A percentile compares a stretch with the other conserved stretches of the same genome.
Evolutionary conservation across 2,113 vertebrate species (phyloP).

Genomic region (Orientallactaga bullata): DNA sequence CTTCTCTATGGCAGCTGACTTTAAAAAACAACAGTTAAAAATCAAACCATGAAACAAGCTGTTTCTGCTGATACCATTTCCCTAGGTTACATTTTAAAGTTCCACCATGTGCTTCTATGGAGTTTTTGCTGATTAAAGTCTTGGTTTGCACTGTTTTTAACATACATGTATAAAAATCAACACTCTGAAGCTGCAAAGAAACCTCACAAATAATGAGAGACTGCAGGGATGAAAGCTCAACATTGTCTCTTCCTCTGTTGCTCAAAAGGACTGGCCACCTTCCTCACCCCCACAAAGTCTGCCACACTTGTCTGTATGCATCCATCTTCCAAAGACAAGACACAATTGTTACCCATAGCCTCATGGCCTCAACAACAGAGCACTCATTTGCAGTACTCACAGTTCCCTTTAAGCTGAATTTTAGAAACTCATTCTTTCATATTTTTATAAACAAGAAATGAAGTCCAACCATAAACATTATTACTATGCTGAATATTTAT

Average conservation of each 20-base stretch:
- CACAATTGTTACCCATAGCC: background rate
- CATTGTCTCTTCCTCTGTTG: background rate
- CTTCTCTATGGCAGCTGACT: constrained; percentile 73
- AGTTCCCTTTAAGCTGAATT: constrained; percentile 19
- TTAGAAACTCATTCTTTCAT: background rate
- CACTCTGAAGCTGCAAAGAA: constrained; percentile 30
- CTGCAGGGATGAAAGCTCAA: constrained; percentile 33
- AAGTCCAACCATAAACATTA: constrained; percentile 1
- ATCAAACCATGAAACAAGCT: constrained; percentile 71
- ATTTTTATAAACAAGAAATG: constrained; percentile 10
- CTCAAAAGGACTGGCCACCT: background rate
- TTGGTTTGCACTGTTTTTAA: constrained; percentile 46
- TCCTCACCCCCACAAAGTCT: background rate
- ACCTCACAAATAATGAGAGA: constrained; percentile 37
- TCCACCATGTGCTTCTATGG: background rate
- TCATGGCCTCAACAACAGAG: background rate
- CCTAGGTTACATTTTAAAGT: background rate
- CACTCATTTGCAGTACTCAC: background rate
- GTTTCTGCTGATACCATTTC: background rate
- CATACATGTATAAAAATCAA: background rate
- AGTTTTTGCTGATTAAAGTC: constrained; percentile 9
- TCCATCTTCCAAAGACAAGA: constrained; percentile 5
- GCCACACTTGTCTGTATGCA: background rate
- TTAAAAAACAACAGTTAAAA: constrained; percentile 56
- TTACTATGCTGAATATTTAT: background rate